Evolutionary conservation across 2,888 invertebrate species (phyloP), one percentile per base, ranked within the genome.

Genomic region (Cenopis cana): DNA sequence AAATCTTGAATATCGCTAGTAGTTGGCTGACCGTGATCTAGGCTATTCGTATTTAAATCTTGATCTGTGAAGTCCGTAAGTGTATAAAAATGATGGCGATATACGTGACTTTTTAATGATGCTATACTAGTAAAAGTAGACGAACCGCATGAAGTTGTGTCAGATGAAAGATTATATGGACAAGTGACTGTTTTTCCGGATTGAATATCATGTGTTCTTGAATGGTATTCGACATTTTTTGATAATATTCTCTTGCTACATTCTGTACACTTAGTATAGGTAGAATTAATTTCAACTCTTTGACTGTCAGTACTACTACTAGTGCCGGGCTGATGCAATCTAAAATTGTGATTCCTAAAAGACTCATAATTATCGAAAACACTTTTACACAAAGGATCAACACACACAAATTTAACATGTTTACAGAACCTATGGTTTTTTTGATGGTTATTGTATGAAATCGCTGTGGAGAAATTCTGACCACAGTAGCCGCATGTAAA

Each of bases 1-100:
- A 50, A 50, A 50, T 18, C 50, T 50, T 50, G 50, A 50, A 50
- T 46, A n/a, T 46, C 46, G n/a, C 46, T 46, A 38, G 36, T 38
- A 38, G 36, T 38, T 10, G 36, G 46, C 46, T n/a, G 46, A 5
- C 3, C 14, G n/a, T 46, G n/a, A 8, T 38, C n/a, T 46, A 46
- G n/a, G 36, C 36, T 46, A 46, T n/a, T n/a, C 14, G 46, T 9
- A 11, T 46, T 46, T n/a, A 46, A 46, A n/a, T n/a, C n/a, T n/a
- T 0, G n/a, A 46, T 46, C n/a, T 3, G 3, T 46, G 0, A 2
- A 46, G n/a, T 46, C n/a, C n/a, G 46, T n/a, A 46, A 46, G 14
- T n/a, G 46, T n/a, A 46, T 46, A 5, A 3, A n/a, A 46, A 46
- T 46, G 46, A 46, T 46, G 0, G 46, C 46, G 46, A 46, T 46